Conservation (phyloP, 2,113 vertebrate species). For the Sinocyclocheilus anshuiensis region DNA sequence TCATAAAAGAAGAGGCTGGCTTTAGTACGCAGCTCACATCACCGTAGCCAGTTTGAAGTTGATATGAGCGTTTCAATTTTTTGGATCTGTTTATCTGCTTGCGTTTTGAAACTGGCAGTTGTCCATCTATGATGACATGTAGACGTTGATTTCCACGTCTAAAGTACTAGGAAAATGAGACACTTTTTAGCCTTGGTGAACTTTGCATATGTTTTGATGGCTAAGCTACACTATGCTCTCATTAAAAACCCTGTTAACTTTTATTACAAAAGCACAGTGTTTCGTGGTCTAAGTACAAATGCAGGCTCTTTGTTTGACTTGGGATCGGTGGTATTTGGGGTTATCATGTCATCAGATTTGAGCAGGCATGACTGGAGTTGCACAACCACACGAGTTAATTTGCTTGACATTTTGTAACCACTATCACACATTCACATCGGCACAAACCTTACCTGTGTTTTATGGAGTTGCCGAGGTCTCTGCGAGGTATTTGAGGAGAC, state of each 20-base stretch:
- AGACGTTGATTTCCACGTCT: background rate
- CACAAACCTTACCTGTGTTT: constrained; percentile 89
- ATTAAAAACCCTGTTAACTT: background rate
- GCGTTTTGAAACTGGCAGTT: constrained; percentile 15
- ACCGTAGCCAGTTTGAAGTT: constrained; percentile 7
- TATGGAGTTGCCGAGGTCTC: constrained; percentile 98
- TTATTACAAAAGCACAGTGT: background rate
- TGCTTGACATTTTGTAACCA: constrained; percentile 57
- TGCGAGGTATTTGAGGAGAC: constrained; percentile 97
- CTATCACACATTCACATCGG: constrained; percentile 3
- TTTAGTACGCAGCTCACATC: constrained; percentile 12
- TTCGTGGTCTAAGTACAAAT: background rate
- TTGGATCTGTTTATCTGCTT: constrained; percentile 25
- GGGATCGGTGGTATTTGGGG: constrained; percentile 57
- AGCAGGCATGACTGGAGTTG: constrained; percentile 33
- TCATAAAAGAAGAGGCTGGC: constrained; percentile 28
- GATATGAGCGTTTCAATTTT: constrained; percentile 33
- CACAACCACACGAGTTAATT: constrained; percentile 61
- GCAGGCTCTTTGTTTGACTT: constrained; percentile 51
- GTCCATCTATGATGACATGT: constrained; percentile 1
- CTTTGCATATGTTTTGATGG: background rate
- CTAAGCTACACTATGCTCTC: background rate
- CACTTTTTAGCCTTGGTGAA: background rate
- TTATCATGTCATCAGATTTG: constrained; percentile 37
- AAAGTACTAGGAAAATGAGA: background rate